Base-by-base conservation (phyloP, 2,888 invertebrate species). In the Mimumesa dahlbomi region DNA sequence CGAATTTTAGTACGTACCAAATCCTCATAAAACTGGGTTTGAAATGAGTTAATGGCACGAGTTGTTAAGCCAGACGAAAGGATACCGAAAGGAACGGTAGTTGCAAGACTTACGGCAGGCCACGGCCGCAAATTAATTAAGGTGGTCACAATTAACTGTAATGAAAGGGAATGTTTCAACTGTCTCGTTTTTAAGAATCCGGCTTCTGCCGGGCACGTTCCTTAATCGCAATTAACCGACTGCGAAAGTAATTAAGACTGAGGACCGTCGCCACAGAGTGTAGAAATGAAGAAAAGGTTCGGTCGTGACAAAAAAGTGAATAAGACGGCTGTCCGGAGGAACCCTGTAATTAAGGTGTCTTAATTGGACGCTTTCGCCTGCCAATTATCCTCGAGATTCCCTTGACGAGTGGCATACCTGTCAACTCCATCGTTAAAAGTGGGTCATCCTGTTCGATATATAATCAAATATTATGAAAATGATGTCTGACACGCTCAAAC, bases 191-290 rank as follows among this genome's bases (percentile, higher is more conserved):
- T 74, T 69, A 77, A 80, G 77, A 71, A 79, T 78, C 65, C 63
- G 40, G 38, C 67, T 75, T 54, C 70, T 64, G 66, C 42, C 65
- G 73, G 62, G 74, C 70, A 72, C 63, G 72, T 78, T 77, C 73
- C 69, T 82, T 82, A 81, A 81, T 82, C 80, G 77, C 75, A 82
- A 84, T 83, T 83, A 84, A 82, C 75, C 77, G 74, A 77, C 73
- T 72, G 71, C 69, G 75, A 77, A 62, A 78, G 81, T 81, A 84
- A 84, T 84, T 84, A 84, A 83, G 79, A 78, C 65, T 50, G 63
- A 77, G 74, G 74, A 67, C 59, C 63, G 73, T 64, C 64, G 74
- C 64, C 76, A 53, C 38, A 48, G 68, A 68, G 80, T 69, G 78
- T 62, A 79, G 77, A 79, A 82, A 81, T 75, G 71, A 81, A 82